These are phyloP conservation scores for Phenganax subtilis DNA, from an alignment of 92 coral and sea anemone genomes.

Conservation along the genomic window DNA sequence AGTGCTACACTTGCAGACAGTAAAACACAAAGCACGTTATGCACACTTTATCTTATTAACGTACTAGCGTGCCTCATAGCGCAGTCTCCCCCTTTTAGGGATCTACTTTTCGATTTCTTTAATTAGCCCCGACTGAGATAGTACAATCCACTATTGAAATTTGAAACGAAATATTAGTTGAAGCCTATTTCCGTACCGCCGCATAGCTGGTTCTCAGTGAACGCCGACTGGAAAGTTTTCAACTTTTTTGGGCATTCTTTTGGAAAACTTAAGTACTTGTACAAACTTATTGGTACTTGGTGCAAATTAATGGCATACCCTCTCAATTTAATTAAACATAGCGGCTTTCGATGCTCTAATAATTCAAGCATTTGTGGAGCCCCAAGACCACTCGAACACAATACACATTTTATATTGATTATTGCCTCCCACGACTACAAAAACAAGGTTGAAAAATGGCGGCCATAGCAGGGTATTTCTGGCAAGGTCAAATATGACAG, in stretches of 20 bases:
- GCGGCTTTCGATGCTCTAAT: neutral
- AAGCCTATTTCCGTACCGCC: conserved; percentile 15
- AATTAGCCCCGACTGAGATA: neutral
- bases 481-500: neutral
- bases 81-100: no score
- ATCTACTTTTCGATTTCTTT: neutral
- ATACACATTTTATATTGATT: neutral
- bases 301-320: no score
- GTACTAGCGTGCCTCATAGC: no score
- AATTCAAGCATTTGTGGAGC: neutral
- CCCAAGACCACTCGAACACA: neutral
- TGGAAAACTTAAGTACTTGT: no score
- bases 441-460: neutral
- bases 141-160: neutral
- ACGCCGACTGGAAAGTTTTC: neutral
- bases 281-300: no score
- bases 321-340: neutral
- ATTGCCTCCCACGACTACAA: neutral
- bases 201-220: neutral
- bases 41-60: no score
- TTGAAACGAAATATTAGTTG: neutral
- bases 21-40: no score
- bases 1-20: no score
- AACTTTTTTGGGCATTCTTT: neutral
- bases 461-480: neutral